A percentile compares a stretch with the other conserved stretches of the same genome.
Evolutionary conservation across 2,888 invertebrate genomes (phyloP).

Genomic region (Ichneumon xanthorius): DNA sequence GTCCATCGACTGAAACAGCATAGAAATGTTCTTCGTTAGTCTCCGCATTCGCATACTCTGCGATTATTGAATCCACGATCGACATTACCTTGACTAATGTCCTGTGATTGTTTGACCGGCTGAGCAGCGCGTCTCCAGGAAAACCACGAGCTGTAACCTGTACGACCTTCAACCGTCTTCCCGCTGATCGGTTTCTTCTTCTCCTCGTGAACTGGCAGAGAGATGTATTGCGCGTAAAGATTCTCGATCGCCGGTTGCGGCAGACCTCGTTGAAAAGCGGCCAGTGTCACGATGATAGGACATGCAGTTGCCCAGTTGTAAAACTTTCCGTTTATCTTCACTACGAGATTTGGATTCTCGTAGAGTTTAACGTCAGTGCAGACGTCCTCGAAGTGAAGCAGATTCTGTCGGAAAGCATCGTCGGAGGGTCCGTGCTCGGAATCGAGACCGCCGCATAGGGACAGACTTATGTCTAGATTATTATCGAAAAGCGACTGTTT

Average conservation of each 20-base stretch:
- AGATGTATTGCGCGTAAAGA: slow-evolving; percentile 78
- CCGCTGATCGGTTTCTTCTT: slow-evolving; percentile 76
- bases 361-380: slow-evolving; percentile 91
- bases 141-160: slow-evolving; percentile 87
- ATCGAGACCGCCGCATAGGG: slow-evolving; percentile 91
- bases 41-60: neutral
- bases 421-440: slow-evolving; percentile 86
- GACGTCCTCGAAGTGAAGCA: slow-evolving; percentile 86
- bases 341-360: slow-evolving; percentile 93
- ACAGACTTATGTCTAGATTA: slow-evolving; percentile 89
- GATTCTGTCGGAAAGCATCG: slow-evolving; percentile 88
- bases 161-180: slow-evolving; percentile 68
- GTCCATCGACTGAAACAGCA: slow-evolving; percentile 72
- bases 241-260: slow-evolving; percentile 86
- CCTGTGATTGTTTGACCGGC: slow-evolving; percentile 78
- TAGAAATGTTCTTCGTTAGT: neutral
- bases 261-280: slow-evolving; percentile 94
- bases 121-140: slow-evolving; percentile 85
- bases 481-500: slow-evolving; percentile 84
- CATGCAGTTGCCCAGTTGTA: slow-evolving; percentile 97
- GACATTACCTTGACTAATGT: slow-evolving; percentile 73
- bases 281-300: slow-evolving; percentile 94
- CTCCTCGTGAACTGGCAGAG: slow-evolving; percentile 78
- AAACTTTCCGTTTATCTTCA: slow-evolving; percentile 94
- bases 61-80: neutral